Percentiles rank a stretch among this genome's conserved stretches.
These are phyloP conservation scores for Apis dorsata DNA, from an alignment of 1,140 invertebrate species.

Conservation along the genomic window DNA sequence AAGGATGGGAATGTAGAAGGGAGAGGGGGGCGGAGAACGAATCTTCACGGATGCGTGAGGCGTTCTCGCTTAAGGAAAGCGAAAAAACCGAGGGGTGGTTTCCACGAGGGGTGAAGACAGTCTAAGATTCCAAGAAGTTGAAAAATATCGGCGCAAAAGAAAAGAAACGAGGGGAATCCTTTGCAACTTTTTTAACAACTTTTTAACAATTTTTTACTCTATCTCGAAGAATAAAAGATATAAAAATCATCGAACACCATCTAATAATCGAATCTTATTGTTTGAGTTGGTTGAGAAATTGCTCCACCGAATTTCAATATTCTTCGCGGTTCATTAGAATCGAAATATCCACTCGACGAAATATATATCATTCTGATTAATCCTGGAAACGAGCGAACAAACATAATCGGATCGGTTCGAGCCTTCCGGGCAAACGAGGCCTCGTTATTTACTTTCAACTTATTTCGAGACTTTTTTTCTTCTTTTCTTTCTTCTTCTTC, in stretches of 20 bases:
- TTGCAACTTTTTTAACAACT: not conserved
- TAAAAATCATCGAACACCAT: too few relatives aligned
- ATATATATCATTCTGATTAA: not conserved
- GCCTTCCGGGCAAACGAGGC: not conserved
- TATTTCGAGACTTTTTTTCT: constrained; percentile 5
- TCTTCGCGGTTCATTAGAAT: too few relatives aligned
- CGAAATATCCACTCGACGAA: not conserved
- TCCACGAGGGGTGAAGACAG: not conserved
- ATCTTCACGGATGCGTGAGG: not conserved
- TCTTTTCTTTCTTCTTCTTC: not conserved
- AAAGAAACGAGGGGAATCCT: constrained; percentile 16
- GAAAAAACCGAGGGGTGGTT: not conserved
- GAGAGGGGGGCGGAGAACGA: not conserved
- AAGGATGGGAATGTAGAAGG: not conserved
- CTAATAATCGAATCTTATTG: not conserved
- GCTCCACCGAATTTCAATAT: too few relatives aligned
- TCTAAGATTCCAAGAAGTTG: not conserved
- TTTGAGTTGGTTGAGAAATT: not conserved
- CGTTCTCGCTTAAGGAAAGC: not conserved
- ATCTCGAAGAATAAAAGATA: too few relatives aligned
- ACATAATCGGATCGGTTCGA: constrained; percentile 32
- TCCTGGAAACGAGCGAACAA: constrained; percentile 1
- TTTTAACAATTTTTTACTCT: not conserved
- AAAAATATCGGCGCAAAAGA: not conserved
- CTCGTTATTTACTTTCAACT: constrained; percentile 29